Evolutionary conservation across 1,140 invertebrate genomes (phyloP).

Genomic region (Camponotus floridanus): DNA sequence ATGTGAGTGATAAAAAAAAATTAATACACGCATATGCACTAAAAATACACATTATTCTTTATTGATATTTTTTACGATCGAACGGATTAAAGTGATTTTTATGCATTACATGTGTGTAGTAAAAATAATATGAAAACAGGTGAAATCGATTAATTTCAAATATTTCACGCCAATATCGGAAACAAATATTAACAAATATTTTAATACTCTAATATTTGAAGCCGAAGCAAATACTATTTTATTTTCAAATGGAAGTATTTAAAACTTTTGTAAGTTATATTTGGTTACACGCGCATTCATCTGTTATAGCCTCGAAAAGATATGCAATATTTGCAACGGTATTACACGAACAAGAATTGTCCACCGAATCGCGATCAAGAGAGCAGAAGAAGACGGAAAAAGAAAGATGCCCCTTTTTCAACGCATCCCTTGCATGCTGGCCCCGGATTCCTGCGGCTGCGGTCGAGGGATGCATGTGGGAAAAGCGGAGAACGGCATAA

Average conservation of each 20-base stretch:
- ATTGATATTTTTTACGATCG: constrained; percentile 23
- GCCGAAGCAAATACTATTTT: not conserved
- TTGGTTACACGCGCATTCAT: too few relatives aligned
- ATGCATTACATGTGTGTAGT: not conserved
- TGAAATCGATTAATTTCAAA: constrained; percentile 6
- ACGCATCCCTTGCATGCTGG: not conserved
- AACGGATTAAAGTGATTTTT: constrained; percentile 13
- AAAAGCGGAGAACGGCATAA: not conserved
- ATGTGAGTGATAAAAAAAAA: constrained; percentile 29
- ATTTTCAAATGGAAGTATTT: not conserved
- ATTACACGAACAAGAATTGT: constrained; percentile 1
- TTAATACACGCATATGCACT: not conserved
- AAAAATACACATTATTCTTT: constrained; percentile 31
- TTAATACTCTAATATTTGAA: not conserved
- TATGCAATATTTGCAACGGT: not conserved
- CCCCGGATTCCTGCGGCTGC: constrained; percentile 64
- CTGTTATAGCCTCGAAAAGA: not conserved
- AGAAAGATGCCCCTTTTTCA: constrained; percentile 4
- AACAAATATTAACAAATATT: not conserved
- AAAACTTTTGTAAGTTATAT: not conserved
- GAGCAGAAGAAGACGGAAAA: constrained; percentile 35
- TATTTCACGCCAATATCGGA: too few relatives aligned
- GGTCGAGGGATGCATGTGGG: constrained; percentile 43
- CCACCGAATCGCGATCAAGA: not conserved
- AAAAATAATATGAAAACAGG: constrained; percentile 11